Percentiles rank a stretch among this genome's conserved stretches.
Conservation (phyloP, 1,140 invertebrate species). For the Drosophila nigromelanica region DNA sequence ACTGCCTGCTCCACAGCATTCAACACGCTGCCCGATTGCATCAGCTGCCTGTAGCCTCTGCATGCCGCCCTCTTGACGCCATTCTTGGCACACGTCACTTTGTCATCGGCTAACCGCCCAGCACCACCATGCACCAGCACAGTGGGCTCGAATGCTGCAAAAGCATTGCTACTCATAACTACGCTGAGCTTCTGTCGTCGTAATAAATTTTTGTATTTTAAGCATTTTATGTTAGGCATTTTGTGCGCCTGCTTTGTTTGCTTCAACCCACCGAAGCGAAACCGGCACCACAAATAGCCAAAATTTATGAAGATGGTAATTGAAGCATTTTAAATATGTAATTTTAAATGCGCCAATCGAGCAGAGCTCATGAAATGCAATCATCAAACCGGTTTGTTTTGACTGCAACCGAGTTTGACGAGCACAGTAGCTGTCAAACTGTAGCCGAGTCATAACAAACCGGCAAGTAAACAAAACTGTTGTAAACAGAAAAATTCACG, state of each 20-base stretch:
- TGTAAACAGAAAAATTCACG: conserved; percentile 35
- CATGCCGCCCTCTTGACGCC: conserved; percentile 87
- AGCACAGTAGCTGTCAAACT: conserved; percentile 24
- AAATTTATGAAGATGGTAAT: too few species aligned
- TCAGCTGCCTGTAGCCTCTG: conserved; percentile 18
- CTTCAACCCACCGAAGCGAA: too few species aligned
- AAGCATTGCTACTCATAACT: neutral
- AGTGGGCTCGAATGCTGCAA: conserved; percentile 73
- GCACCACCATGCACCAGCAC: conserved; percentile 91
- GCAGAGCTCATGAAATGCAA: neutral
- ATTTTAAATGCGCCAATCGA: neutral
- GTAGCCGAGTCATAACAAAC: conserved; percentile 19
- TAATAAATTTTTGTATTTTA: neutral
- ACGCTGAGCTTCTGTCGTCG: neutral
- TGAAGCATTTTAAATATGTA: too few species aligned
- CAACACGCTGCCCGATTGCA: conserved; percentile 38
- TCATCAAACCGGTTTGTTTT: conserved; percentile 1
- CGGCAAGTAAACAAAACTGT: conserved; percentile 47
- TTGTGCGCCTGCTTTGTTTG: too few species aligned
- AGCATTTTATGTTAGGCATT: neutral
- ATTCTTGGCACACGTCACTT: conserved; percentile 86
- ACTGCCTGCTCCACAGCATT: conserved; percentile 92
- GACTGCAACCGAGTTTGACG: neutral
- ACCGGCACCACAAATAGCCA: too few species aligned
- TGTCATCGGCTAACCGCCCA: conserved; percentile 86